These are phyloP conservation scores for Abscondita cerata DNA, from an alignment of 2,888 invertebrate species.

Conservation along the genomic window DNA sequence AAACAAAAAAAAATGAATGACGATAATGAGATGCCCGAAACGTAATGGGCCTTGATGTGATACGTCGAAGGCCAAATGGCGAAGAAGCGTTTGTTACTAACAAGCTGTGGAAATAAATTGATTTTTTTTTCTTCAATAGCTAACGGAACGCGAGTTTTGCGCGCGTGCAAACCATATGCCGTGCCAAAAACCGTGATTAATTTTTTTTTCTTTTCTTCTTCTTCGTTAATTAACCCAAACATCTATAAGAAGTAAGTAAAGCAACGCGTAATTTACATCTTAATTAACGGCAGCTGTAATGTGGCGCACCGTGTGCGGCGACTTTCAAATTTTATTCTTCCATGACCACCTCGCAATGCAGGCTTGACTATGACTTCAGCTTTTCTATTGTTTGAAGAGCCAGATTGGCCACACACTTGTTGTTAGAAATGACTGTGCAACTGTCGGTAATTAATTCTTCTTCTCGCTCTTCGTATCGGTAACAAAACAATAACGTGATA, in stretches of 20 bases:
- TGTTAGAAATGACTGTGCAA: conserved; percentile 33
- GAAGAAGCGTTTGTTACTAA: background rate
- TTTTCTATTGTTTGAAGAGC: conserved; percentile 27
- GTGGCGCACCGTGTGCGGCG: conserved; percentile 17
- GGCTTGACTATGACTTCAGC: conserved; percentile 27
- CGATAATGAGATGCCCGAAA: too few relatives aligned
- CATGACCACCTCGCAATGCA: conserved; percentile 27
- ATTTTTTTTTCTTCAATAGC: conserved; percentile 9
- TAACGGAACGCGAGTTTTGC: conserved; percentile 8
- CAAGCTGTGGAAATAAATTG: conserved; percentile 2
- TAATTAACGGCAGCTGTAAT: conserved; percentile 29
- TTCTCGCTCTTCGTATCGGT: conserved; percentile 9
- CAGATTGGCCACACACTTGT: conserved; percentile 24
- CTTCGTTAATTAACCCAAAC: background rate
- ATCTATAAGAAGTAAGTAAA: background rate
- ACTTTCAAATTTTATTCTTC: conserved; percentile 24
- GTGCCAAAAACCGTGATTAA: background rate
- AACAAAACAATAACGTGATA: conserved; percentile 17
- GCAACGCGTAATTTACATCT: conserved; percentile 13
- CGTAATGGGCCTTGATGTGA: too few relatives aligned
- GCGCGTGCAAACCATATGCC: conserved; percentile 1
- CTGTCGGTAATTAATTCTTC: conserved; percentile 36
- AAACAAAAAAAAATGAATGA: too few relatives aligned
- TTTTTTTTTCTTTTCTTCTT: too few relatives aligned
- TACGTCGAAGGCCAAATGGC: too few relatives aligned